Evolutionary conservation across 2,888 invertebrate genomes (phyloP), one percentile per base, ranked within the genome.

Genomic region (Hybos culiciformis): DNA sequence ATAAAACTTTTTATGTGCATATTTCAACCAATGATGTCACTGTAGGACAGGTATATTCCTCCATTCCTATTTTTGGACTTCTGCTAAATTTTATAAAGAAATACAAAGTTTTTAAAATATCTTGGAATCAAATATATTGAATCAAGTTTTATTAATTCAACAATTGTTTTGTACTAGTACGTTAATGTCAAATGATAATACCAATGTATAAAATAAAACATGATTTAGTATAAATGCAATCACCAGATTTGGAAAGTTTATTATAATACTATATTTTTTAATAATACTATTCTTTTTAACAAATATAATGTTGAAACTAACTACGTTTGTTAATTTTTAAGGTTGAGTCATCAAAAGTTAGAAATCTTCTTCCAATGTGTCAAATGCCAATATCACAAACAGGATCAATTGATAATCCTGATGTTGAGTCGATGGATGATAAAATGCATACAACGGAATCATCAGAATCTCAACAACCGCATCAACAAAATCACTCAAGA

Each of bases 321-420:
- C n/a, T 41, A 8, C 23, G 24, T 8, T 26, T 37, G 39, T 19
- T 26, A 12, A 9, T 5, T 31, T 46, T 31, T 3, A 3, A 53
- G 50, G 50, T 52, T 53, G 61, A 63, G 46, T 57, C 60, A 15
- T 59, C 57, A 49, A 57, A 58, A 46, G 58, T 58, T 24, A 59
- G 61, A 19, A 65, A 64, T 49, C 53, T 66, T 53, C 55, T 67
- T 53, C 66, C 66, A 54, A 66, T 66, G 66, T 66, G 63, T 57
- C 64, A 65, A 59, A 65, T 66, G 60, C 66, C 66, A 48, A 63
- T 64, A 42, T 53, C 54, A 39, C 47, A 48, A 39, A 44, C 45
- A 32, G n/a, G n/a, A n/a, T 50, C 51, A 20, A 48, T 46, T 18
- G 46, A 49, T 37, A 61, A 45, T 52, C 52, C 37, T 49, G 49